Conservation (phyloP, 2,113 vertebrate species). For the Anolis carolinensis region DNA sequence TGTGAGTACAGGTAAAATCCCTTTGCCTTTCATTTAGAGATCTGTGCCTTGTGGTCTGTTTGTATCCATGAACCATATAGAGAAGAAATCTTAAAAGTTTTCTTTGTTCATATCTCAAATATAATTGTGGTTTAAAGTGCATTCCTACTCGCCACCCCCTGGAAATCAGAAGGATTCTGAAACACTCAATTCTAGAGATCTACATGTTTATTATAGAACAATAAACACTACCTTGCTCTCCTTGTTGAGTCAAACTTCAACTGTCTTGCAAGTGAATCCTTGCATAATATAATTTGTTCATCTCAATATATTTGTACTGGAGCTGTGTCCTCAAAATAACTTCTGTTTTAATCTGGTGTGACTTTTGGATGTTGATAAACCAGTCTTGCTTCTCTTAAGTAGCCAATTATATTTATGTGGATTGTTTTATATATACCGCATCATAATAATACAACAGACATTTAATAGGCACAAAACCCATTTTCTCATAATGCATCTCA, state of each 20-base stretch:
- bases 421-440: not conserved
- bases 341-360: not conserved
- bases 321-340: too few relatives aligned
- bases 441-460: not conserved
- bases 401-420: not conserved
- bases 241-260: not conserved
- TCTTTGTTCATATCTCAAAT: not conserved
- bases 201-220: not conserved
- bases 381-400: not conserved
- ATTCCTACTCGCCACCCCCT: not conserved
- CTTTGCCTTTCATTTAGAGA: too few relatives aligned
- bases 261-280: not conserved
- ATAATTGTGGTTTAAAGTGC: not conserved
- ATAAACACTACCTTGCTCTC: not conserved
- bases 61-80: not conserved
- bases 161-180: not conserved
- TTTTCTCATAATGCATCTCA: not conserved
- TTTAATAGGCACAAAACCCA: not conserved
- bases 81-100: not conserved
- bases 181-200: not conserved
- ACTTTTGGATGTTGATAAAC: not conserved
- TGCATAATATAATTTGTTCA: not conserved
- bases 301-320: not conserved
- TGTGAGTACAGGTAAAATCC: too few relatives aligned
- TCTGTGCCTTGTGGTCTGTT: too few relatives aligned